Conservation (phyloP, 2,888 invertebrate species). For the Isotomurus palustris region DNA sequence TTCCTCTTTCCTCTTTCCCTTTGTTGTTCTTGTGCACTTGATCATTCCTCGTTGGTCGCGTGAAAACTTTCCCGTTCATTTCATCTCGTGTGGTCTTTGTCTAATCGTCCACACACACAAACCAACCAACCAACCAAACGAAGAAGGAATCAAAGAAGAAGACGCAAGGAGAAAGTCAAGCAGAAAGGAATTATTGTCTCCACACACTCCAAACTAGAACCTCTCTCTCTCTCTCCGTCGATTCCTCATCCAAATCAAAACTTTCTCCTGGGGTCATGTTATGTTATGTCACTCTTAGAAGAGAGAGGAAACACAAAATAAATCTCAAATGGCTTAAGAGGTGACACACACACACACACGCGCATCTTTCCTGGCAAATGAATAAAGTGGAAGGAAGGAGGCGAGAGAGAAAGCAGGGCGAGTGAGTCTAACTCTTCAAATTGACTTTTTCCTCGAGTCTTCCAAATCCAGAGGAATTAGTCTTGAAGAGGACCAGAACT, state of each 20-base stretch:
- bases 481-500: neutral
- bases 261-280: neutral
- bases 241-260: no score
- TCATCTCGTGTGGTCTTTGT: no score
- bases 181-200: conserved; percentile 2
- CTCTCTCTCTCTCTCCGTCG: conserved; percentile 4
- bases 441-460: conserved; percentile 32
- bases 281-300: neutral
- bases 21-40: neutral
- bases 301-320: neutral
- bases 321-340: neutral
- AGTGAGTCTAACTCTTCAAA: conserved; percentile 17
- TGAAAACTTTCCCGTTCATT: no score
- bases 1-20: neutral
- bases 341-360: no score
- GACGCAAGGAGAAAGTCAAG: neutral
- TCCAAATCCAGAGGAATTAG: conserved; percentile 9
- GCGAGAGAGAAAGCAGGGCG: neutral
- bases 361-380: neutral
- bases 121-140: no score
- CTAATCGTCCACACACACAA: no score
- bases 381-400: neutral
- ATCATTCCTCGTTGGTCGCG: neutral
- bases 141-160: neutral
- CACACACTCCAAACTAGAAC: conserved; percentile 6